Conservation (phyloP, 1,140 invertebrate genomes). For the Trichonephila inaurata region DNA sequence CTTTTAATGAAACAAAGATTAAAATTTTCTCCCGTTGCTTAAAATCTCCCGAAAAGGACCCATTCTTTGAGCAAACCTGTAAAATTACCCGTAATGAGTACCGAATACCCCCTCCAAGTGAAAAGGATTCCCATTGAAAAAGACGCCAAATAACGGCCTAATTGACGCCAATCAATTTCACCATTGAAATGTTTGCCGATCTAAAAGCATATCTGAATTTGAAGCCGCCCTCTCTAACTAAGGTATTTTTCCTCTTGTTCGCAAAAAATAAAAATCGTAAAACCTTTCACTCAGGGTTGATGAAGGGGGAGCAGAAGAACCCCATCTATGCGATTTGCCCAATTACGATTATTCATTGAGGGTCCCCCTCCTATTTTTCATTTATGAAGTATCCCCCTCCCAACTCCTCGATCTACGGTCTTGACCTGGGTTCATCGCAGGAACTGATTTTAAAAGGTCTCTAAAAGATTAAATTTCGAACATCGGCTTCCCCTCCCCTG, state of each 20-base stretch:
- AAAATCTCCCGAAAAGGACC: not conserved
- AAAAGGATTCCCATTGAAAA: not conserved
- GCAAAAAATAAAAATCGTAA: not conserved
- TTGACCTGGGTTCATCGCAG: not conserved
- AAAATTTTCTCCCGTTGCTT: too few relatives aligned
- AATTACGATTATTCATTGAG: constrained; percentile 72
- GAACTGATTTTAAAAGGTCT: constrained; percentile 72
- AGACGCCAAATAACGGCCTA: not conserved
- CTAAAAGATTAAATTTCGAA: constrained; percentile 76
- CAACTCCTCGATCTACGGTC: not conserved
- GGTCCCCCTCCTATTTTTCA: not conserved
- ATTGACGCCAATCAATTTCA: constrained; percentile 22
- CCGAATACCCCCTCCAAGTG: not conserved
- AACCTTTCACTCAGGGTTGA: constrained; percentile 3
- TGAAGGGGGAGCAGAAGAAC: not conserved
- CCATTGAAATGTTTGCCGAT: constrained; percentile 53
- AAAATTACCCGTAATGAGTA: not conserved
- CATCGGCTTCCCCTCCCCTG: constrained; percentile 14
- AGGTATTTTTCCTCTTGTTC: not conserved
- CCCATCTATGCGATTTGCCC: constrained; percentile 47
- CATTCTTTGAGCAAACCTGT: not conserved
- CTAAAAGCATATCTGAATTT: constrained; percentile 9
- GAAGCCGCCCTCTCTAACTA: not conserved
- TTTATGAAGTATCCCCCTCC: not conserved
- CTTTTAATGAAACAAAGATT: not conserved